These are phyloP conservation scores for Catotricha subobsoleta DNA, from an alignment of 2,888 invertebrate genomes.

Conservation along the genomic window DNA sequence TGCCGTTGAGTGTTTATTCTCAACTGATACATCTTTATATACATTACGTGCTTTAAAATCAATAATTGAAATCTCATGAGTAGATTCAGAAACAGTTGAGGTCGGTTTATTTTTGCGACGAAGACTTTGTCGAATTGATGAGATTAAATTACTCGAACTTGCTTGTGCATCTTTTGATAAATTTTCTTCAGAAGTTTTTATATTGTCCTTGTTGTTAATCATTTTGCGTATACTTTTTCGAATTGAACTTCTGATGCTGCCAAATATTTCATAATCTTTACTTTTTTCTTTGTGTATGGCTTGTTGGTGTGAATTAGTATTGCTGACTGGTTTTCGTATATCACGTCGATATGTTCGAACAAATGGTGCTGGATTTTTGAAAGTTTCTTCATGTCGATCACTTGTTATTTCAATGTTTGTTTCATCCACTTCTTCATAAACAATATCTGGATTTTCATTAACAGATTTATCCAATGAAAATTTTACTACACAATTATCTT, in stretches of 20 bases:
- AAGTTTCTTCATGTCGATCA: constrained; percentile 15
- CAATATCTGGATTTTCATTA: constrained; percentile 6
- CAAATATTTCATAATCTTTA: background rate
- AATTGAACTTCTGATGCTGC: constrained; percentile 14
- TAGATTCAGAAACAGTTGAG: background rate
- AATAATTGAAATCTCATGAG: constrained; percentile 21
- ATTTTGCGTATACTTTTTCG: constrained; percentile 13
- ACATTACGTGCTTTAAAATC: constrained; percentile 13
- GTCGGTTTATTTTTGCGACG: constrained; percentile 17
- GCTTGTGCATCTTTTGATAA: background rate
- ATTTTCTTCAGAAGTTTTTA: background rate
- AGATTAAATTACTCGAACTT: constrained; percentile 9
- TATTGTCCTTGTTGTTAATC: background rate
- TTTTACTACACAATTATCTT: constrained; percentile 1
- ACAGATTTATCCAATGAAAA: constrained; percentile 2
- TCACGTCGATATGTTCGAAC: constrained; percentile 22
- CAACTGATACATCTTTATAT: background rate
- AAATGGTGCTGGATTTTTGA: constrained; percentile 23
- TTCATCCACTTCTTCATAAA: constrained; percentile 1
- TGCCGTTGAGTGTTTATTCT: background rate
- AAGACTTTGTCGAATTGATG: constrained; percentile 23
- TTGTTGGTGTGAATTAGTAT: background rate
- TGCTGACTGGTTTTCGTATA: constrained; percentile 6
- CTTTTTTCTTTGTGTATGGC: background rate
- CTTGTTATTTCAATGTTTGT: background rate